These are phyloP conservation scores for Periophthalmodon schlosseri DNA, from an alignment of 2,113 vertebrate species.

Conservation along the genomic window DNA sequence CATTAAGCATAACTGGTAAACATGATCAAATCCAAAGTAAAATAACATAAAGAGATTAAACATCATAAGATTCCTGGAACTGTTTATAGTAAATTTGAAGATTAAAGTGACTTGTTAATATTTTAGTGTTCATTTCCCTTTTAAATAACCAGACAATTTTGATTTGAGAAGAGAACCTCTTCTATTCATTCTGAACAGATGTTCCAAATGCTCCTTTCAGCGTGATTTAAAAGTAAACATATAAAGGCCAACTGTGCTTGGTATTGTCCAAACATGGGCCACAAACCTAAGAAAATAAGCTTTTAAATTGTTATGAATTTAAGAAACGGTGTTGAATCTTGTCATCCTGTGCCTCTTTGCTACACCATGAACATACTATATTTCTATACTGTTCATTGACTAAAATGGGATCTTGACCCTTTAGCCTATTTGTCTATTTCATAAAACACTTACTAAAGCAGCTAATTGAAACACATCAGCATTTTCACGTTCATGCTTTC, in stretches of 20 bases:
- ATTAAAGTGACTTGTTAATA: constrained; percentile 11
- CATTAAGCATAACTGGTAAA: not conserved
- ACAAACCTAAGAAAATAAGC: no score
- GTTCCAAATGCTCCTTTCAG: no score
- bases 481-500: not conserved
- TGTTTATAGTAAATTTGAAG: constrained; percentile 5
- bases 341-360: no score
- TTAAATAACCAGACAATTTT: not conserved
- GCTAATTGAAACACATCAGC: not conserved
- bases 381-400: not conserved
- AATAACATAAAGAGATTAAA: not conserved
- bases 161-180: not conserved
- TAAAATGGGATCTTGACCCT: not conserved
- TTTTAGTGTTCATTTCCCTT: constrained; percentile 7
- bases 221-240: no score
- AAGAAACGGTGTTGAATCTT: no score
- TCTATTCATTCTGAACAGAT: no score
- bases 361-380: not conserved
- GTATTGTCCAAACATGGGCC: no score
- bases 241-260: no score
- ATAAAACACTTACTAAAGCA: not conserved
- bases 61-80: not conserved
- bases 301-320: no score
- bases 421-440: not conserved
- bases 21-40: not conserved